Percentiles rank a stretch among this genome's conserved stretches.
Conservation (phyloP, 92 coral and sea anemone species). For the Heteractis magnifica region DNA sequence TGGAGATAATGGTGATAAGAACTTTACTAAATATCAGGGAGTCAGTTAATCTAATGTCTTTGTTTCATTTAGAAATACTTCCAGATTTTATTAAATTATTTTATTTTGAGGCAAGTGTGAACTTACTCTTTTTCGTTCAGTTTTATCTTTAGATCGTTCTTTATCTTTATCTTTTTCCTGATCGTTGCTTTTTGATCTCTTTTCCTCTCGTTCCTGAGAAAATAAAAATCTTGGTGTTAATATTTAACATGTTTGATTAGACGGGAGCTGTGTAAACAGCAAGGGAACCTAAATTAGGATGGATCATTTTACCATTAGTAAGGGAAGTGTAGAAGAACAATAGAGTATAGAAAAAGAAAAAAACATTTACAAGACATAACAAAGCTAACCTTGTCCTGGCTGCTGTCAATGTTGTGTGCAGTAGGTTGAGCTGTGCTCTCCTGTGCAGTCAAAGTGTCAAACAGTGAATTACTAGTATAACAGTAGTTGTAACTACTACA, state of each 20-base stretch:
- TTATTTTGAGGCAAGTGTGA: neutral
- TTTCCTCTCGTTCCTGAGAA: conserved; percentile 59
- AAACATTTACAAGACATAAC: neutral
- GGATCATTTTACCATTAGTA: neutral
- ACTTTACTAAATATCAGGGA: too few species aligned
- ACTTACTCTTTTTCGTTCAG: conserved; percentile 86
- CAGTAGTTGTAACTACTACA: neutral
- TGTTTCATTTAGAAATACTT: neutral
- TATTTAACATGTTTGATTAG: neutral
- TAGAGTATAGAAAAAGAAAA: neutral
- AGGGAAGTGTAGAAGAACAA: neutral
- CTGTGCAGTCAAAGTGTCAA: conserved; percentile 13
- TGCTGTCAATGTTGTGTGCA: conserved; percentile 13
- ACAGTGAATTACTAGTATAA: conserved; percentile 1
- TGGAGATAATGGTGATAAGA: neutral
- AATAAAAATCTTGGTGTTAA: neutral
- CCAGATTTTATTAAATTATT: neutral
- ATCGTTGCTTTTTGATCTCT: conserved; percentile 73
- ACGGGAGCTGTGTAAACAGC: neutral
- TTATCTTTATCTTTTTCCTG: conserved; percentile 77
- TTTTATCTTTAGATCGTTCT: conserved; percentile 57
- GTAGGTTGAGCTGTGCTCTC: conserved; percentile 18
- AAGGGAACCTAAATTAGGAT: neutral
- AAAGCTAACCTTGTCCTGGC: conserved; percentile 29
- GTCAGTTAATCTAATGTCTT: neutral